Base-by-base conservation (phyloP, 2,113 vertebrate species). In the Uria lomvia region DNA sequence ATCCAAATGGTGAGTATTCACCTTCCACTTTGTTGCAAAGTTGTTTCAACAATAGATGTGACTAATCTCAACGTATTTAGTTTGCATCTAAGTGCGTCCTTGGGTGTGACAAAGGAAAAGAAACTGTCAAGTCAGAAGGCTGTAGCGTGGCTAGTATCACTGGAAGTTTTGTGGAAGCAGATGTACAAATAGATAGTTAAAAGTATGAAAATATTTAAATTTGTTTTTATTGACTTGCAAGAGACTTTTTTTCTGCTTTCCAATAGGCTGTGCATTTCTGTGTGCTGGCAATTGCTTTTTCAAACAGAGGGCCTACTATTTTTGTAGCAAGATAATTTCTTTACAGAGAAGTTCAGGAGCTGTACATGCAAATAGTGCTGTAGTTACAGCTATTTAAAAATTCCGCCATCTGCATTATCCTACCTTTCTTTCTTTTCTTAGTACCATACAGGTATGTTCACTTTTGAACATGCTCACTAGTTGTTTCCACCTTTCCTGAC, bases 1-100 rank as follows among this genome's bases (percentile, higher is more conserved):
- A 98, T 73, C 95, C 97, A 68, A 98, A 98, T 71, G 99, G 99
- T 99, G 76, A 65, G 96, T 92, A 16, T 74, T 74, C 58, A 75
- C 11, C 19, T 83, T 56, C 40, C 17, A 19, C 73, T 67, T 71
- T 49, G 26, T 32, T 93, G 59, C 50, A 36, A 12, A 60, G 12
- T 29, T 80, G 15, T 76, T 95, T 91, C 62, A 86, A 63, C 67
- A 74, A 1, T 3, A 53, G 55, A n/a, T 67, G 32, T 70, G 45
- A 79, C 42, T 92, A 50, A 60, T 90, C 24, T 80, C 50, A 40
- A 43, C 14, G 3, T 52, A 36, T 38, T 76, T 22, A 72, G 5
- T 56, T 94, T 71, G 34, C 53, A 21, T 88, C 50, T 50, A 19
- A 81, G 22, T 67, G 15, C 27, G 15, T 78, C 55, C 34, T 62